Evolutionary conservation across 2,888 invertebrate genomes (phyloP), one percentile per base, ranked within the genome.

Genomic region (Drosophila kambysellisi): DNA sequence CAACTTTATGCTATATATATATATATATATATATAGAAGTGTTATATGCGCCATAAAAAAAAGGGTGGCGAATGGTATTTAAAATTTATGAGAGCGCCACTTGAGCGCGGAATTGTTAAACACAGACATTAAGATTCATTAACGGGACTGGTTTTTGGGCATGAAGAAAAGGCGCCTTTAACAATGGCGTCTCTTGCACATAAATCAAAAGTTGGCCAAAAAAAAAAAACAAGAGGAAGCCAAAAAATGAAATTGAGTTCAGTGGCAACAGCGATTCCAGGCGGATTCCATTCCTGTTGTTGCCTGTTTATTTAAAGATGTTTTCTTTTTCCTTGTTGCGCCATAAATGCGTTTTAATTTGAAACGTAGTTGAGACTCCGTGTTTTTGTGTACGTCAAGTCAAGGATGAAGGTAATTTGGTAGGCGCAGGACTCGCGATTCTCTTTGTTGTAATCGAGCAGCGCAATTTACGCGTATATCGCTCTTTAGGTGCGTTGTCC

Each of bases 271-370:
- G 29, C 48, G 32, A 33, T 8, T 20, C 25, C 32, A 25, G 12
- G 17, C 25, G 3, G 25, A 51, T 50, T 7, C n/a, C 15, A 33
- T 20, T 69, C 51, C 54, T 63, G 51, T 56, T 25, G 25, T 12
- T 41, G 32, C 20, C 61, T 82, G 79, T 87, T 84, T 78, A 74
- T 65, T 75, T 59, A 74, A 73, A 74, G 73, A 59, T 37, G 65
- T 64, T 25, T 37, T 66, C 76, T 68, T 70, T 70, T 30, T 65
- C 63, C 66, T 65, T 81, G 83, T 72, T 81, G 82, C 79, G 88
- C 77, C 79, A 81, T 88, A 87, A 87, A 87, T 88, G 87, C 73
- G 82, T 76, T 88, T 88, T 81, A 88, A 86, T 87, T 82, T 87
- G 82, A 82, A 79, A 79, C 87, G 87, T 81, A 88, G 81, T 81